Conservation (phyloP, 2,888 invertebrate genomes). For the Tetranychus truncatus region DNA sequence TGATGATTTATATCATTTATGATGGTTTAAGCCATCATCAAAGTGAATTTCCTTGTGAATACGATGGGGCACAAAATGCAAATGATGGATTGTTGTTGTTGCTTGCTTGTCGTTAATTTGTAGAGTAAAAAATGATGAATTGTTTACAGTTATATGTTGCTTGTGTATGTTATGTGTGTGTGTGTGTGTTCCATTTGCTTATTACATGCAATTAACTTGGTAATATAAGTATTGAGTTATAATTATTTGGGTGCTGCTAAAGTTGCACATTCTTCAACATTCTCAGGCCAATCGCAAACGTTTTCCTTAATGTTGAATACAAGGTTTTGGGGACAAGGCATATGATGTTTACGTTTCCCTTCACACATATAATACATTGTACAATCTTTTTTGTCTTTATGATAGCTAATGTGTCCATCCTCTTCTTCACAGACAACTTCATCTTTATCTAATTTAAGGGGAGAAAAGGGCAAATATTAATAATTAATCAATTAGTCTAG, state of each 20-base stretch:
- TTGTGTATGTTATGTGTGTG: too few relatives aligned
- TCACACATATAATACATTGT: slow-evolving; percentile 92
- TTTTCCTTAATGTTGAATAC: slow-evolving; percentile 82
- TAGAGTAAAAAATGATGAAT: too few relatives aligned
- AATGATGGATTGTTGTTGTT: background rate
- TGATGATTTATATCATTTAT: background rate
- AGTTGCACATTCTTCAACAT: slow-evolving; percentile 22
- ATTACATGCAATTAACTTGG: too few relatives aligned
- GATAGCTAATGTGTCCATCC: slow-evolving; percentile 86
- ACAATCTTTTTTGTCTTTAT: slow-evolving; percentile 71
- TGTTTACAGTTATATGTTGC: too few relatives aligned
- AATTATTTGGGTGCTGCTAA: slow-evolving; percentile 2
- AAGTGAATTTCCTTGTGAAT: background rate
- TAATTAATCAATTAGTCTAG: background rate
- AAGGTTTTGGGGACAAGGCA: slow-evolving; percentile 79
- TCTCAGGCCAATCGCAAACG: slow-evolving; percentile 63
- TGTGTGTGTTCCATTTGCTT: too few relatives aligned
- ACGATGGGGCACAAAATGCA: background rate
- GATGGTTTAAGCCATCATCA: background rate
- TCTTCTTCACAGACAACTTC: slow-evolving; percentile 77
- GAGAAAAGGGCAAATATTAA: background rate
- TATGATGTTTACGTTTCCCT: slow-evolving; percentile 75
- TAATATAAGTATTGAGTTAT: background rate
- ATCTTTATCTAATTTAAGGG: slow-evolving; percentile 44
- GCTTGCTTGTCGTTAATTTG: background rate